Evolutionary conservation across 1,140 invertebrate genomes (phyloP).

Genomic region (Agrilus planipennis): DNA sequence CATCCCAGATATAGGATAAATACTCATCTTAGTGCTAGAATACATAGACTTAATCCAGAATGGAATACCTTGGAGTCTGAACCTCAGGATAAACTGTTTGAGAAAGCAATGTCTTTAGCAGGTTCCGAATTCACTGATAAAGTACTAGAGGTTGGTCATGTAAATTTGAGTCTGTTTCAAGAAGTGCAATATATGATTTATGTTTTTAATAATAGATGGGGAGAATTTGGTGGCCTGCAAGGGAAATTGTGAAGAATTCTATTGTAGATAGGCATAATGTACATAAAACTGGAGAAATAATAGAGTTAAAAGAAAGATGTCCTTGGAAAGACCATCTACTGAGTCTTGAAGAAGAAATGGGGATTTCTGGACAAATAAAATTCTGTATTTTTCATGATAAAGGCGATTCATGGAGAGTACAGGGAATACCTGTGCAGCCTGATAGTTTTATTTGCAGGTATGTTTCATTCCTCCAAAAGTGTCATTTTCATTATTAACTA

Average conservation of each 20-base stretch:
- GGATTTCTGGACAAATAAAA: conserved; percentile 54
- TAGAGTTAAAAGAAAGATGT: conserved; percentile 53
- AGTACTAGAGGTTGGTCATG: conserved; percentile 39
- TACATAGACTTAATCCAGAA: conserved; percentile 67
- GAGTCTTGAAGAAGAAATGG: conserved; percentile 63
- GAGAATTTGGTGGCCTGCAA: conserved; percentile 73
- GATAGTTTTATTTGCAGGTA: conserved; percentile 72
- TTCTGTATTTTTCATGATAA: conserved; percentile 63
- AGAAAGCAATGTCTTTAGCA: conserved; percentile 66
- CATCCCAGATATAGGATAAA: conserved; percentile 69
- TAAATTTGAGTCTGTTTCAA: not conserved
- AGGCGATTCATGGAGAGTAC: conserved; percentile 60
- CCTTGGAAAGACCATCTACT: conserved; percentile 89
- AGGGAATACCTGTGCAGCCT: conserved; percentile 58
- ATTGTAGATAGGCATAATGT: conserved; percentile 55
- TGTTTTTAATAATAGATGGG: conserved; percentile 39
- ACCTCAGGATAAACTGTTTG: conserved; percentile 48
- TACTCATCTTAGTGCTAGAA: conserved; percentile 65
- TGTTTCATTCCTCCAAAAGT: not conserved
- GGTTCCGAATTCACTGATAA: conserved; percentile 69
- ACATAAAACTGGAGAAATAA: conserved; percentile 60
- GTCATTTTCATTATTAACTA: too few relatives aligned
- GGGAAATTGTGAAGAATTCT: conserved; percentile 57
- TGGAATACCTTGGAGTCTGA: conserved; percentile 64
- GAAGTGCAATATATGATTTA: not conserved